A percentile compares a stretch with the other conserved stretches of the same genome.
These are phyloP conservation scores for Frieseomelitta varia DNA, from an alignment of 1,140 invertebrate species.

Conservation along the genomic window DNA sequence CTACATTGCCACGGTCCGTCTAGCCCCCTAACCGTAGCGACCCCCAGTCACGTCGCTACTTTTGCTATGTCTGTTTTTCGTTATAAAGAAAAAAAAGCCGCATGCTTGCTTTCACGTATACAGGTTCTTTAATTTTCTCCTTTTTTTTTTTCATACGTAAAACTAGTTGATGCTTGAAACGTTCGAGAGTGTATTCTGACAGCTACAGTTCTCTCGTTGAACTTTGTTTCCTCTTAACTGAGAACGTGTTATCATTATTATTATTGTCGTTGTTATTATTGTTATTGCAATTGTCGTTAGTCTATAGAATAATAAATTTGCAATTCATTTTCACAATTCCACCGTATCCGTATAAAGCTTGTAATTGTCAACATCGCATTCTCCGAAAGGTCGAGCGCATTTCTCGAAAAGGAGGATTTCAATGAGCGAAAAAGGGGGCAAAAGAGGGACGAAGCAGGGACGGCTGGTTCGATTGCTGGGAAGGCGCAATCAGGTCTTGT, in stretches of 20 bases:
- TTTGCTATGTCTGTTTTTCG: conserved; percentile 34
- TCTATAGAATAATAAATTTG: background rate
- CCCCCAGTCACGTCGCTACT: conserved; percentile 29
- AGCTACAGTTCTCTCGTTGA: background rate
- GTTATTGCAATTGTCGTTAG: background rate
- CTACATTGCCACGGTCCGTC: conserved; percentile 58
- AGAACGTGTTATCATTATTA: too few species aligned
- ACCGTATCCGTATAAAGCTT: background rate
- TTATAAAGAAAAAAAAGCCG: conserved; percentile 34
- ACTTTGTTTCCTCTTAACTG: background rate
- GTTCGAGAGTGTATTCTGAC: background rate
- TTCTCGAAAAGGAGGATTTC: conserved; percentile 1
- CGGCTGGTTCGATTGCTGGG: conserved; percentile 18
- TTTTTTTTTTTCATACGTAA: background rate
- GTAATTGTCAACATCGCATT: background rate
- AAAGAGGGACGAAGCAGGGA: background rate
- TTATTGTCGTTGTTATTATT: background rate
- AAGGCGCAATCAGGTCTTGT: conserved; percentile 22
- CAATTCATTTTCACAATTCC: background rate
- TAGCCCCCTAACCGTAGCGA: conserved; percentile 57
- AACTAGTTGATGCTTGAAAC: background rate
- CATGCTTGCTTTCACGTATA: background rate
- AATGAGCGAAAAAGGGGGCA: background rate
- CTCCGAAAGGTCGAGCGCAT: background rate
- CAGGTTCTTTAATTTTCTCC: background rate